Conservation (phyloP, 2,888 invertebrate genomes). For the Ichneumoninae sp. region DNA sequence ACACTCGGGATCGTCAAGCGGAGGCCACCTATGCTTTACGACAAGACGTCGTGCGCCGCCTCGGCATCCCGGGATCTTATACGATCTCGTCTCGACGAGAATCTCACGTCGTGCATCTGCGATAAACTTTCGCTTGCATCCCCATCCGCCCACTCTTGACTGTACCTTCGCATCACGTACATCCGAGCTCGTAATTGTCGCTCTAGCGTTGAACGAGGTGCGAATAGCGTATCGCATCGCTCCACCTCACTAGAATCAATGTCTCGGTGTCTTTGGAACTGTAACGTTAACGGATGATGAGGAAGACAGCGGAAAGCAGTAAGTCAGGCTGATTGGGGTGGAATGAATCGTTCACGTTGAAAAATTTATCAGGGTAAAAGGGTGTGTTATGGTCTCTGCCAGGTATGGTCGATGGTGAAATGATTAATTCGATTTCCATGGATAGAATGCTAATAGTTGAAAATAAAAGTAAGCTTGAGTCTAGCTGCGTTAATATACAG, state of each 20-base stretch:
- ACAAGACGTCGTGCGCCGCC: conserved; percentile 28
- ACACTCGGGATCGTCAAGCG: conserved; percentile 24
- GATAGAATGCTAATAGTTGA: too few relatives aligned
- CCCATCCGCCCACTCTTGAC: background rate
- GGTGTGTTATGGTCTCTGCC: background rate
- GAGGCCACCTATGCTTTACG: conserved; percentile 46
- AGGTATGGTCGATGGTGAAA: too few relatives aligned
- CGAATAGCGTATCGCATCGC: conserved; percentile 26
- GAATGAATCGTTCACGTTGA: background rate
- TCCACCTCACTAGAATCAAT: conserved; percentile 8
- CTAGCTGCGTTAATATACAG: too few relatives aligned
- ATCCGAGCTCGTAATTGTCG: conserved; percentile 59
- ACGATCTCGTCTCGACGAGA: conserved; percentile 45
- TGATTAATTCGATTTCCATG: too few relatives aligned
- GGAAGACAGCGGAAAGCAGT: background rate
- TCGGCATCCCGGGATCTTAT: conserved; percentile 40
- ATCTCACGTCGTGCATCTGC: conserved; percentile 42
- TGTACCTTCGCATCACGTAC: conserved; percentile 54
- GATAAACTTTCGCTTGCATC: conserved; percentile 49
- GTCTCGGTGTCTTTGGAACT: conserved; percentile 7
- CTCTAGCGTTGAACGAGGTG: conserved; percentile 46
- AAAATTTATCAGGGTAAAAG: background rate
- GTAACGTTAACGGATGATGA: background rate
- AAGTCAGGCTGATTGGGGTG: background rate
- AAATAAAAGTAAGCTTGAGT: too few relatives aligned